phyloP scores from a whole-genome alignment of 64 coral and sea anemone genomes.

The Pocillopora damicornis region DNA sequence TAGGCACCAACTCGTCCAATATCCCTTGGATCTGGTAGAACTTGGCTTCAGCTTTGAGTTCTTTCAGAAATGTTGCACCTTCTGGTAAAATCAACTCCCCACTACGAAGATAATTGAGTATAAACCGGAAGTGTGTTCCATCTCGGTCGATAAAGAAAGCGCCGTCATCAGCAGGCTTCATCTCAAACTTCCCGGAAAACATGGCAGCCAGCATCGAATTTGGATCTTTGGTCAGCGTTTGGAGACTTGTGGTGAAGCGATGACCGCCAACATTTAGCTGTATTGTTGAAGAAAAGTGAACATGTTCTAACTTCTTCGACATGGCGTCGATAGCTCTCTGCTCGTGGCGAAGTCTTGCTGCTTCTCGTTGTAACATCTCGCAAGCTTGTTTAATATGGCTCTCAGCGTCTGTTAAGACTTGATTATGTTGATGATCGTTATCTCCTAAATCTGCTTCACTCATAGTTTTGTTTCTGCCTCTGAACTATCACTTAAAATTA shows the following conservation, averaged over 20 bases:
- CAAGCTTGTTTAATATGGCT: background rate
- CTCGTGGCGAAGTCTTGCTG: background rate
- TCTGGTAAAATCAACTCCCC: conserved; percentile 3
- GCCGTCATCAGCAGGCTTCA: background rate
- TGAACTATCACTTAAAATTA: no score
- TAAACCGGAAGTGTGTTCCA: conserved; percentile 13
- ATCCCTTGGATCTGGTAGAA: background rate
- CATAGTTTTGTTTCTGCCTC: background rate
- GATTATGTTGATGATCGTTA: background rate
- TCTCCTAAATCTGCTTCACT: background rate
- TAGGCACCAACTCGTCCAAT: background rate
- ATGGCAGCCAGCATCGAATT: conserved; percentile 82
- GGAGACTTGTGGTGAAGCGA: conserved; percentile 64
- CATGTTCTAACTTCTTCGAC: background rate
- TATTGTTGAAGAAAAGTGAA: conserved; percentile 43
- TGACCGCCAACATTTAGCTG: conserved; percentile 85
- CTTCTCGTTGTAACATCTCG: background rate
- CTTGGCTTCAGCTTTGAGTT: conserved; percentile 8
- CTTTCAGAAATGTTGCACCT: background rate
- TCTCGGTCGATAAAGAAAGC: conserved; percentile 36
- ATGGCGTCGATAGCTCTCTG: background rate
- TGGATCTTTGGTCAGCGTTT: conserved; percentile 72
- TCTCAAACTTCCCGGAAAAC: conserved; percentile 85
- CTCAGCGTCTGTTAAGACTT: background rate
- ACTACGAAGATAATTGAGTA: conserved; percentile 26